Evolutionary conservation across 2,888 invertebrate genomes (phyloP), one percentile per base, ranked within the genome.

Genomic region (Geotrupes spiniger): DNA sequence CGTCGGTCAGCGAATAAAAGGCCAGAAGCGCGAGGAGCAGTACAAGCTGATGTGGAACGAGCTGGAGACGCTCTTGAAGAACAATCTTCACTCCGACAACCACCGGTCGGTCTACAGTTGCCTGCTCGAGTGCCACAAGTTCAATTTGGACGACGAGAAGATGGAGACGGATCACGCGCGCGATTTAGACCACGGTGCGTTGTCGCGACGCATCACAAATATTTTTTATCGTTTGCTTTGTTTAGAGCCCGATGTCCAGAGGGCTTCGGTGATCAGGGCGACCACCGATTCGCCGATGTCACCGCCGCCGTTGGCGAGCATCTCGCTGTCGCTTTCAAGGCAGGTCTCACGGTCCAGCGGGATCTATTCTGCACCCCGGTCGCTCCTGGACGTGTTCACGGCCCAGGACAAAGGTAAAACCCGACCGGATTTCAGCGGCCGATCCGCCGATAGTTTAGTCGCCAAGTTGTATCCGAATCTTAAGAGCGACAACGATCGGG

Each of bases 1-100:
- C 58, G 74, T 85, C 21, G 84, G 84, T 14, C 79, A 84, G 58
- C 80, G 88, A 72, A 83, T 68, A 14, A 75, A 74, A 58, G 75
- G 76, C 1, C 73, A 73, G 6, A 84, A 85, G 14, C 80, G 86
- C 54, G 93, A 95, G 61, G 95, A 96, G 64, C 92, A 93, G 62
- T 96, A 96, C 76, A 83, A 90, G 36, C 80, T 90, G 17, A 81
- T 96, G 69, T 97, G 95, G 89, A 80, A 82, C 21, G 96, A 97
- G 69, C 71, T 96, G 38, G 96, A 96, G 69, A 83, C 84, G 8
- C 77, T 94, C 27, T 75, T 96, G 1, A 84, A 89, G 44, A 82
- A 84, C 16, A 87, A 89, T 68, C 80, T 87, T 16, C 86, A 86
- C 42, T 87, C 92, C 1, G 77, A 85, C 2, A 84, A 84, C 56